Evolutionary conservation across 2,888 invertebrate genomes (phyloP).

Genomic region (Caenorhabditis doughertyi): DNA sequence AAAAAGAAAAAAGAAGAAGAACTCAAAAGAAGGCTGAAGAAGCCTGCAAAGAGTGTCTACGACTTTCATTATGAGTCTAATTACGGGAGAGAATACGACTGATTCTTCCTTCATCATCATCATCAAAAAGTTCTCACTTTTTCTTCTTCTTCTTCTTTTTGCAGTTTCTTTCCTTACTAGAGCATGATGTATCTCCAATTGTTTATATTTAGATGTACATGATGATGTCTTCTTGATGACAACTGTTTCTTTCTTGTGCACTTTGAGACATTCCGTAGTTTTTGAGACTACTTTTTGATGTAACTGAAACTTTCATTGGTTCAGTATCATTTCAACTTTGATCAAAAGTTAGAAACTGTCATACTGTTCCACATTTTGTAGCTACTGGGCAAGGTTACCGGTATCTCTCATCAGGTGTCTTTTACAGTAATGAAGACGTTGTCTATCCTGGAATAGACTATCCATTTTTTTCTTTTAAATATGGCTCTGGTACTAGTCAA

Average conservation of each 20-base stretch:
- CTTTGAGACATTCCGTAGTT: neutral
- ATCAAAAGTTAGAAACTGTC: too few species aligned
- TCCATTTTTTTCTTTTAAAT: too few species aligned
- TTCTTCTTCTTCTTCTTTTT: neutral
- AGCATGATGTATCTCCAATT: neutral
- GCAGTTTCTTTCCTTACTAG: slow-evolving; percentile 3
- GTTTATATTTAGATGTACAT: slow-evolving; percentile 3
- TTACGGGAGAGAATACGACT: slow-evolving; percentile 24
- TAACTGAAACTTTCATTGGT: too few species aligned
- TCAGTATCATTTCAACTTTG: too few species aligned
- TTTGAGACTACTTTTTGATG: too few species aligned
- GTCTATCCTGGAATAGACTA: too few species aligned
- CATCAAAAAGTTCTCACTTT: neutral
- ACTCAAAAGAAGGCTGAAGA: slow-evolving; percentile 37
- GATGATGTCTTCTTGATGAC: neutral
- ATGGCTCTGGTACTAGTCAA: too few species aligned
- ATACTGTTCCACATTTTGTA: too few species aligned
- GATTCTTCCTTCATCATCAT: slow-evolving; percentile 24
- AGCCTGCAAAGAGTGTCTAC: slow-evolving; percentile 32
- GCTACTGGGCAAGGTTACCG: too few species aligned
- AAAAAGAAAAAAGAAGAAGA: slow-evolving; percentile 28
- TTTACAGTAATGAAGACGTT: too few species aligned
- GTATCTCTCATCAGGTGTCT: too few species aligned
- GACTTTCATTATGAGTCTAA: slow-evolving; percentile 51
- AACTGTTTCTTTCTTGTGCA: neutral